These are phyloP conservation scores for Tachycineta bicolor DNA, from an alignment of 2,113 vertebrate genomes.

Conservation along the genomic window DNA sequence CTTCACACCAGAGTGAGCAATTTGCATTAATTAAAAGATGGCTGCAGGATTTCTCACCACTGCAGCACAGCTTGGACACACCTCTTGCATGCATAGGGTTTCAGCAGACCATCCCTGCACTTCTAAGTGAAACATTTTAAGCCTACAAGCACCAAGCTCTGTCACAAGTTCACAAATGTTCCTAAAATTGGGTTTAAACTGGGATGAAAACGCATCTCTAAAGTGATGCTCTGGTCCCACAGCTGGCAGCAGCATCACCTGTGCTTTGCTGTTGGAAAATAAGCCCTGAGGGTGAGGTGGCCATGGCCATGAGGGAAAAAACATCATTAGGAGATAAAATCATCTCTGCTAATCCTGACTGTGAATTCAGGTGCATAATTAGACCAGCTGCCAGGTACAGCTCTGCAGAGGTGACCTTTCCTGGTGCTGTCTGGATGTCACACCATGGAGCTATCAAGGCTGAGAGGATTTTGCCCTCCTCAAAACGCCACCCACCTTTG, in stretches of 20 bases:
- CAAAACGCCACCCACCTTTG: not conserved
- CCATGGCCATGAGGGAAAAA: not conserved
- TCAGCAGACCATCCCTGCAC: not conserved
- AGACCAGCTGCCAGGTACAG: not conserved
- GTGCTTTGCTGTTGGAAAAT: not conserved
- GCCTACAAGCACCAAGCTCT: not conserved
- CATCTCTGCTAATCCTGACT: not conserved
- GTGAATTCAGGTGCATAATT: not conserved
- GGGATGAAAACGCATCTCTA: not conserved
- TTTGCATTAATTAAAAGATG: not conserved
- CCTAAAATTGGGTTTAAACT: not conserved
- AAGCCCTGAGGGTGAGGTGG: not conserved
- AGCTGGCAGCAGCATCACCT: not conserved
- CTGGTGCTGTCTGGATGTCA: not conserved
- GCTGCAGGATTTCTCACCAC: not conserved
- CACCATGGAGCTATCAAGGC: not conserved
- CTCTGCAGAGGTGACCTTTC: not conserved
- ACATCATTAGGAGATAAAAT: not conserved
- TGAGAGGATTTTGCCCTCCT: not conserved
- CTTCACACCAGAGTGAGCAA: not conserved
- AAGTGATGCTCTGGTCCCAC: not conserved
- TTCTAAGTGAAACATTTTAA: not conserved
- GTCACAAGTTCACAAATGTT: not conserved
- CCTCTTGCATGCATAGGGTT: accelerated
- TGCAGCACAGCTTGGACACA: accelerated